Evolutionary conservation across 2,113 vertebrate genomes (phyloP).

Genomic region (Tamias sibiricus): DNA sequence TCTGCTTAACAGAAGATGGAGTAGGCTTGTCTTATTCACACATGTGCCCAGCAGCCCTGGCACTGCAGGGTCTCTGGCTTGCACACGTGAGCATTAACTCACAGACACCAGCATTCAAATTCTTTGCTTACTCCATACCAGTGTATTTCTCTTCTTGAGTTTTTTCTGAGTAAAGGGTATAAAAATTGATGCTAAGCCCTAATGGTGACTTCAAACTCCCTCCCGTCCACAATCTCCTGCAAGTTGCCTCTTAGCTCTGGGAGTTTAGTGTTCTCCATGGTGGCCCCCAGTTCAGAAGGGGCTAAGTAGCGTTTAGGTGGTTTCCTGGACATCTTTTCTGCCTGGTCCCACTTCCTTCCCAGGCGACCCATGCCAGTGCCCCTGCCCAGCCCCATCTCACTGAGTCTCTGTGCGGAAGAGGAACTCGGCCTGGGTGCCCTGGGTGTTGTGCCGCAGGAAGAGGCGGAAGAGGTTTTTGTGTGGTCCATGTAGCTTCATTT

Average conservation of each 20-base stretch:
- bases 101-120: not conserved
- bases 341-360: not conserved
- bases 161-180: not conserved
- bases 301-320: not conserved
- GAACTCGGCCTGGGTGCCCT: constrained; percentile 87
- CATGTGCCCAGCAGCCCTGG: fast-evolving
- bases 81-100: fast-evolving
- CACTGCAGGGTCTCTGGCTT: not conserved
- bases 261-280: not conserved
- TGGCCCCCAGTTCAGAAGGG: not conserved
- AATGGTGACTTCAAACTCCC: fast-evolving
- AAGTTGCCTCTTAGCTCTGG: not conserved
- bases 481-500: constrained; percentile 93
- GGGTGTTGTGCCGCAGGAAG: constrained; percentile 87
- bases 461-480: constrained; percentile 96
- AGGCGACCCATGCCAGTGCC: not conserved
- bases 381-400: constrained; percentile 86
- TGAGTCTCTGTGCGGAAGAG: constrained; percentile 94
- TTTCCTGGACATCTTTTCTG: not conserved
- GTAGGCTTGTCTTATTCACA: not conserved
- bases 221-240: not conserved
- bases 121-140: not conserved
- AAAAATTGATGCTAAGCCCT: not conserved
- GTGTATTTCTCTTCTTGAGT: not conserved
- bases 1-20: not conserved